phyloP scores from a whole-genome alignment of 2,888 invertebrate genomes.

The Argyresthia goedartella region DNA sequence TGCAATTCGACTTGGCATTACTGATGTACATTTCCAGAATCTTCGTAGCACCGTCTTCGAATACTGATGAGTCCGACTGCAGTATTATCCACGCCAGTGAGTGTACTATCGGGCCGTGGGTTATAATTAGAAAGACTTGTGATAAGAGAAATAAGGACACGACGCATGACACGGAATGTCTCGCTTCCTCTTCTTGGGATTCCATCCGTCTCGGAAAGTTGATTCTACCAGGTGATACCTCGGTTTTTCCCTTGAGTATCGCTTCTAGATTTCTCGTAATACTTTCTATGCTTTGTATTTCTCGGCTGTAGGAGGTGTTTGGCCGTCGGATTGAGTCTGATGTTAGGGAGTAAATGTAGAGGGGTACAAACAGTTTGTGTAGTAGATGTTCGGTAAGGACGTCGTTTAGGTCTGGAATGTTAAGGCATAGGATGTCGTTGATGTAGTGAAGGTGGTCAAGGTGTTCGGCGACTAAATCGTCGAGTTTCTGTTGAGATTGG shows the following conservation, averaged over 20 bases:
- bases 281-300: constrained; percentile 68
- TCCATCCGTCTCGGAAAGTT: constrained; percentile 44
- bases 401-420: constrained; percentile 93
- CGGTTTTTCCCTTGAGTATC: constrained; percentile 71
- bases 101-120: constrained; percentile 91
- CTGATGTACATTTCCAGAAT: constrained; percentile 76
- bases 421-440: constrained; percentile 94
- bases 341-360: constrained; percentile 93
- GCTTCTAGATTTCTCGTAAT: constrained; percentile 75
- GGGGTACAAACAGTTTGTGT: constrained; percentile 91
- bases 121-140: constrained; percentile 95
- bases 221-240: constrained; percentile 57
- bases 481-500: constrained; percentile 89
- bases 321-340: constrained; percentile 37
- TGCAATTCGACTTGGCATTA: constrained; percentile 61
- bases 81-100: constrained; percentile 92
- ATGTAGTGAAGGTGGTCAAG: constrained; percentile 97
- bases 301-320: constrained; percentile 40
- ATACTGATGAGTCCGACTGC: constrained; percentile 81
- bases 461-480: constrained; percentile 96
- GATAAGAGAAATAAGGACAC: constrained; percentile 92
- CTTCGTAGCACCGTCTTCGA: constrained; percentile 77
- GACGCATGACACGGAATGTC: constrained; percentile 87
- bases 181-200: constrained; percentile 63
- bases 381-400: constrained; percentile 94